Evolutionary conservation across 2,888 invertebrate species (phyloP).

Genomic region (Leptopilina drosophilae): DNA sequence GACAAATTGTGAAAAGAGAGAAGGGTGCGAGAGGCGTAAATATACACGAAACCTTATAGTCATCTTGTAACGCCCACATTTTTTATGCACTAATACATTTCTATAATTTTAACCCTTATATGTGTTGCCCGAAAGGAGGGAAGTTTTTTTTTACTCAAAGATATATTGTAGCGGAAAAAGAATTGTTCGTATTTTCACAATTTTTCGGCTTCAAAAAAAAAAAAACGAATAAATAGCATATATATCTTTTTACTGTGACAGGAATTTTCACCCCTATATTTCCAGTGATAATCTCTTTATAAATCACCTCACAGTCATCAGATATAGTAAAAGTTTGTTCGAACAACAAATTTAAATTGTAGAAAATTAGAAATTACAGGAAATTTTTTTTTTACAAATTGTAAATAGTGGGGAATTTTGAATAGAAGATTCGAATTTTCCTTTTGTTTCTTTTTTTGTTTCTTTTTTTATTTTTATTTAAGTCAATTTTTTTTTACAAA

Average conservation of each 20-base stretch:
- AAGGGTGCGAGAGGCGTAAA: slow-evolving; percentile 60
- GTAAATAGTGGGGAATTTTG: no score
- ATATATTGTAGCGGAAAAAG: slow-evolving; percentile 51
- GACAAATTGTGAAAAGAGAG: slow-evolving; percentile 67
- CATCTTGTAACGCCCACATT: slow-evolving; percentile 67
- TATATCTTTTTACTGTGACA: slow-evolving; percentile 38
- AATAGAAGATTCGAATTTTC: no score
- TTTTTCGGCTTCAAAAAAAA: slow-evolving; percentile 40
- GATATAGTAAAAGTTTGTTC: no score
- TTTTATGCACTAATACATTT: slow-evolving; percentile 68
- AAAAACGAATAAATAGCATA: slow-evolving; percentile 56
- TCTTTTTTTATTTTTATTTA: no score
- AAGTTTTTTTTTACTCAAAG: slow-evolving; percentile 44
- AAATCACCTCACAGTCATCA: slow-evolving; percentile 1
- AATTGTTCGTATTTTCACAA: slow-evolving; percentile 50
- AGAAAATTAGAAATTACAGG: no score
- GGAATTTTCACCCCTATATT: not conserved
- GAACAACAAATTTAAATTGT: no score
- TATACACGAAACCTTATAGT: slow-evolving; percentile 45
- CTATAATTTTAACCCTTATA: slow-evolving; percentile 67
- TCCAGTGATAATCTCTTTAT: slow-evolving; percentile 17
- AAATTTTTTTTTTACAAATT: no score
- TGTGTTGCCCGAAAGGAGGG: slow-evolving; percentile 8
- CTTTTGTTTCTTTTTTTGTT: no score
- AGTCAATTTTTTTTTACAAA: no score